A percentile compares a stretch with the other conserved stretches of the same genome.
Conservation (phyloP, 1,140 invertebrate species). For the Eriosoma lanigerum region DNA sequence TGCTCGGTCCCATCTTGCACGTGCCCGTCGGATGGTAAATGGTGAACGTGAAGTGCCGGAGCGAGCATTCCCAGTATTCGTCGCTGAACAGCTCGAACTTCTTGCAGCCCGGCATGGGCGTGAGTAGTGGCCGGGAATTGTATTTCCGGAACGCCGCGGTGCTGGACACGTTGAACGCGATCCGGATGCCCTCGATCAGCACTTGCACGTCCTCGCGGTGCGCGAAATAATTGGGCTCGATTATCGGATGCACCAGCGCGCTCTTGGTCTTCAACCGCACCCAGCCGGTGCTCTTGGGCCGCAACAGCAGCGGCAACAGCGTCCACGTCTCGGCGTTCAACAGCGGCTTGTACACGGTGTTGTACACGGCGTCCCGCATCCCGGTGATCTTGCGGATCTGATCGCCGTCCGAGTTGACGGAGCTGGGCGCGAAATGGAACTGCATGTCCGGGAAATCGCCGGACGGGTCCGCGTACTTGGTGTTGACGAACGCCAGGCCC, state of each 20-base stretch:
- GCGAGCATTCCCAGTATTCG: constrained; percentile 82
- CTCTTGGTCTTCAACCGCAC: constrained; percentile 75
- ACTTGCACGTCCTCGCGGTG: constrained; percentile 75
- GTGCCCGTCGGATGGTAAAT: constrained; percentile 85
- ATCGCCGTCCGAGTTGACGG: constrained; percentile 77
- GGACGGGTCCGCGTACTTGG: constrained; percentile 73
- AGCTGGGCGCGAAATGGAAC: constrained; percentile 81
- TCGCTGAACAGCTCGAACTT: constrained; percentile 71
- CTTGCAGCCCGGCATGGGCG: constrained; percentile 79
- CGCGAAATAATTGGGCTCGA: constrained; percentile 90
- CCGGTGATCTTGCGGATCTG: constrained; percentile 75
- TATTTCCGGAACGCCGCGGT: constrained; percentile 79
- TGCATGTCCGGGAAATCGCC: constrained; percentile 82
- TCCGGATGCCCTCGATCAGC: constrained; percentile 77
- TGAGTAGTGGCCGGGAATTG: constrained; percentile 73
- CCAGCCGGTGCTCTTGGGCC: constrained; percentile 81
- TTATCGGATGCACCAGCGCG: constrained; percentile 77
- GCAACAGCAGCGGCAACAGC: constrained; percentile 74
- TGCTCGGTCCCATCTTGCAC: constrained; percentile 80
- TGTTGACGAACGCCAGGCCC: constrained; percentile 78
- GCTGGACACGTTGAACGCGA: constrained; percentile 76
- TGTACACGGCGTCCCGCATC: constrained; percentile 76
- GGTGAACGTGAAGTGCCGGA: constrained; percentile 79
- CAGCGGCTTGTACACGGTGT: constrained; percentile 81
- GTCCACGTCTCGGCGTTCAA: constrained; percentile 79